Evolutionary conservation across 2,113 vertebrate species (phyloP).

Genomic region (Hemichromis elongatus): DNA sequence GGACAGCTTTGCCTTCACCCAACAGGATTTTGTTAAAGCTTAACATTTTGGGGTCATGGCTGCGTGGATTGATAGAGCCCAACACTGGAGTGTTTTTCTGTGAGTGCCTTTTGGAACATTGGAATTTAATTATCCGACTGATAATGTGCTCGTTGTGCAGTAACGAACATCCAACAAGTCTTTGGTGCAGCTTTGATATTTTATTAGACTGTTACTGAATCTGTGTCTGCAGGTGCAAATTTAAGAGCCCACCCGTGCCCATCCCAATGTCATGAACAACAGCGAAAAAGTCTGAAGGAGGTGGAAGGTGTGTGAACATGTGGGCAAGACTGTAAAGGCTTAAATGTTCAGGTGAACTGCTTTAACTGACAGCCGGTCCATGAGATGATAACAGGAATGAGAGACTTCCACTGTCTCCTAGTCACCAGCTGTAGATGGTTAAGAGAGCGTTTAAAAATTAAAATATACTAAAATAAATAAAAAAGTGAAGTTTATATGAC

Average conservation of each 20-base stretch:
- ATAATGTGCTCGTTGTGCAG: background rate
- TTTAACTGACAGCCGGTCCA: background rate
- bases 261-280: background rate
- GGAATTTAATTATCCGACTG: background rate
- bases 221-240: background rate
- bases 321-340: background rate
- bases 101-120: background rate
- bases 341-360: background rate
- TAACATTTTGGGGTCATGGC: background rate
- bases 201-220: background rate
- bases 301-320: background rate
- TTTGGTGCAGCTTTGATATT: background rate
- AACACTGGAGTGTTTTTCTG: background rate
- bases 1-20: background rate
- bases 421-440: background rate
- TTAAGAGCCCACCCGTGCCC: background rate
- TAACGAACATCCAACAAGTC: background rate
- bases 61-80: background rate
- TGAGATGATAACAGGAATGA: background rate
- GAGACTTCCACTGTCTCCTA: background rate
- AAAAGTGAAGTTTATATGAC: background rate
- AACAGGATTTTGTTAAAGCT: background rate
- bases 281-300: background rate
- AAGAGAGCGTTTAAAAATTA: background rate
- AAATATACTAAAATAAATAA: background rate